Evolutionary conservation across 2,888 invertebrate species (phyloP), one percentile per base, ranked within the genome.

Genomic region (Graphium colonna): DNA sequence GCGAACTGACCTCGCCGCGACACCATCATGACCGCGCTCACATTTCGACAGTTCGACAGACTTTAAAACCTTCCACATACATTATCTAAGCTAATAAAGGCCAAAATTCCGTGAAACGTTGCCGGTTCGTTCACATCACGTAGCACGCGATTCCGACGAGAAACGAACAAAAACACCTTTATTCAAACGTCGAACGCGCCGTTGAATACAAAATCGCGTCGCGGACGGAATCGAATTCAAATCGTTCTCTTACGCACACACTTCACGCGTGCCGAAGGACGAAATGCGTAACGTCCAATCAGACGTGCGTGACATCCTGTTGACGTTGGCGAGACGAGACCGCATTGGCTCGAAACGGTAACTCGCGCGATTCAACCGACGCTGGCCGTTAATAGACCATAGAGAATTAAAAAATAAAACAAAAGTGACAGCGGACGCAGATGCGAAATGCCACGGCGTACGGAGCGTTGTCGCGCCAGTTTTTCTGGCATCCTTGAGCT

Each of bases 161-260:
- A 68, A 69, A 72, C 77, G 76, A 13, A 80, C 79, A 80, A 84
- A 86, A 86, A 79, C 78, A 75, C 75, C 76, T 75, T 70, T 76
- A 79, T 77, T 75, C 77, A 73, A 71, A 68, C 69, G 57, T 61
- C 61, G 69, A 60, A 69, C 71, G 66, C 74, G 61, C 65, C 60
- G 62, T 65, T 81, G 87, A 83, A 88, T 88, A 80, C 81, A 67
- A 85, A 88, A 82, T 60, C 64, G 57, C 59, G 50, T 60, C 67
- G 70, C 70, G 71, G 67, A 63, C 70, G 73, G 75, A 71, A 78
- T 71, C 76, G 74, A 78, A 83, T 81, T 79, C 79, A 75, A 79
- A 81, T 76, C 64, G 69, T 69, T 64, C 61, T 62, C 70, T 71
- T 77, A 75, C 72, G 71, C 70, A 77, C 65, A 64, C 75, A 60